These are phyloP conservation scores for Cryptomyrus ogoouensis DNA, from an alignment of 2,113 vertebrate genomes.

Conservation along the genomic window DNA sequence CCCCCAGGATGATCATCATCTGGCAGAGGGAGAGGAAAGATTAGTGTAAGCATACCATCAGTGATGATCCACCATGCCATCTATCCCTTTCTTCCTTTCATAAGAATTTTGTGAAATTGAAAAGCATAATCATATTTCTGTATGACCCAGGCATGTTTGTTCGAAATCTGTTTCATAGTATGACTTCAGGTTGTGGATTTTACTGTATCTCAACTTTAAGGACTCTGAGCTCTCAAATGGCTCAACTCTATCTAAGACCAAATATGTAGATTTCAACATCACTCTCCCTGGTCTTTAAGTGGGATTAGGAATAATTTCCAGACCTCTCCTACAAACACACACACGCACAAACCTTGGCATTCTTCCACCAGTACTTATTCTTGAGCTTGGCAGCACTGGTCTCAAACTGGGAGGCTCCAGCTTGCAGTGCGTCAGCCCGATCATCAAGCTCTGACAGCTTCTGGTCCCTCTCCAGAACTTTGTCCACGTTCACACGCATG, in stretches of 20 bases:
- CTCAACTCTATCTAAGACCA: not conserved
- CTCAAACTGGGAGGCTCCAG: conserved; percentile 90
- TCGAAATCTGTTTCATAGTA: not conserved
- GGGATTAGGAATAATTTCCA: not conserved
- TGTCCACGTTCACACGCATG: conserved; percentile 97
- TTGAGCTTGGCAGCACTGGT: conserved; percentile 90
- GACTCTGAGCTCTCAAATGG: not conserved
- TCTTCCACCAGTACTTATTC: conserved; percentile 95
- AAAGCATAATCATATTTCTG: not conserved
- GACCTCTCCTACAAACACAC: not conserved
- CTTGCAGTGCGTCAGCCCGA: conserved; percentile 68
- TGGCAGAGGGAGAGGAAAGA: conserved; percentile 41
- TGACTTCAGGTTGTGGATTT: not conserved
- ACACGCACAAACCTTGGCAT: conserved; percentile 74
- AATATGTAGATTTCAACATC: not conserved
- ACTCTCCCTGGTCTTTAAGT: not conserved
- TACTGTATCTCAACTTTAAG: not conserved
- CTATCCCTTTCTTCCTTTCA: not conserved
- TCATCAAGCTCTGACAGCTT: conserved; percentile 86
- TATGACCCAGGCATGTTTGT: not conserved
- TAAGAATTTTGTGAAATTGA: not conserved
- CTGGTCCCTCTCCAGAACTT: conserved; percentile 93
- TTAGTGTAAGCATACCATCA: not conserved
- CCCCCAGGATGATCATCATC: conserved; percentile 96
- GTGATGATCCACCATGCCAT: not conserved